Conservation (phyloP, 2,113 vertebrate species). For the Xiphias gladius region DNA sequence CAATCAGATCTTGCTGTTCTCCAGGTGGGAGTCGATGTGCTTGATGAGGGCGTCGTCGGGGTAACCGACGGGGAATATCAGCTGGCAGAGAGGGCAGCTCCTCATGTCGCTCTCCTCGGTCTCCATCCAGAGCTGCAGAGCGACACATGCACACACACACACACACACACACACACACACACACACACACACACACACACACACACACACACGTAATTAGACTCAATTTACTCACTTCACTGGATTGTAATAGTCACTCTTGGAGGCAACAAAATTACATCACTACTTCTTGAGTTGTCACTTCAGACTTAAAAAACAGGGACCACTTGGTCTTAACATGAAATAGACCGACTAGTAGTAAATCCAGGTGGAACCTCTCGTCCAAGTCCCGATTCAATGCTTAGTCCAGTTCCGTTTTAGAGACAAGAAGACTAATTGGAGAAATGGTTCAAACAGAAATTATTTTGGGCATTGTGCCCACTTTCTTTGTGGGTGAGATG, state of each 20-base stretch:
- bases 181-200: no score
- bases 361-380: slow-evolving; percentile 22
- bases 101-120: slow-evolving; percentile 95
- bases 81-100: slow-evolving; percentile 96
- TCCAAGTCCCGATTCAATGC: neutral
- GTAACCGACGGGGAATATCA: slow-evolving; percentile 96
- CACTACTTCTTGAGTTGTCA: slow-evolving; percentile 20
- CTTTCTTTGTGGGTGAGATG: neutral
- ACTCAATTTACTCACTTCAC: neutral
- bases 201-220: slow-evolving; percentile 13
- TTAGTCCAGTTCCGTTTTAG: neutral
- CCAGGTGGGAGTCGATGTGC: slow-evolving; percentile 98
- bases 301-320: slow-evolving; percentile 37
- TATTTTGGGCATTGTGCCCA: neutral
- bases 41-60: slow-evolving; percentile 98
- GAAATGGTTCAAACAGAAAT: neutral
- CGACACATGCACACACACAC: slow-evolving; percentile 29
- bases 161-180: slow-evolving; percentile 19
- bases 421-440: neutral
- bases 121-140: slow-evolving; percentile 95
- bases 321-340: neutral
- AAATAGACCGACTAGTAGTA: slow-evolving; percentile 29
- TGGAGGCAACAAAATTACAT: slow-evolving; percentile 33
- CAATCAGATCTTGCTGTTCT: slow-evolving; percentile 98
- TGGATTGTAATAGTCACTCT: slow-evolving; percentile 53